A percentile compares a stretch with the other conserved stretches of the same genome.
Conservation (phyloP, 2,797 vertebrate genomes). For the Vipera latastei region DNA sequence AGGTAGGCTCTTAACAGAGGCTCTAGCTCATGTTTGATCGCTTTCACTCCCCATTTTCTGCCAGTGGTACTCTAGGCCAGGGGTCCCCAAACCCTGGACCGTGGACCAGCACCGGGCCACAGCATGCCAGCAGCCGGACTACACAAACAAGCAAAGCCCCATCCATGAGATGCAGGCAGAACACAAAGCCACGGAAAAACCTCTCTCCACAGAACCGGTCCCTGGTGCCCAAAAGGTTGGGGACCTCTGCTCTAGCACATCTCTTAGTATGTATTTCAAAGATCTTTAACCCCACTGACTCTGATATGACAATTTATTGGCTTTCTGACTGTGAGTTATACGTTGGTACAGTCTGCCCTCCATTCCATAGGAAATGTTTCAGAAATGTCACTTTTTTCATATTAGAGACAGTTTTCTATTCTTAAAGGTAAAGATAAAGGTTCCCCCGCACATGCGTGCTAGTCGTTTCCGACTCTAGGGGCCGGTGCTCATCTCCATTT, state of each 20-base stretch:
- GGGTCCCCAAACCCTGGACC: too few species aligned
- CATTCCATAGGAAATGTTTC: background rate
- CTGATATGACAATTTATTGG: background rate
- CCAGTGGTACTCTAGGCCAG: background rate
- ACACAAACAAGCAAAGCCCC: too few species aligned
- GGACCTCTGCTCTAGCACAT: background rate
- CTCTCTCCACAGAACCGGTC: too few species aligned
- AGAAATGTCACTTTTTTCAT: background rate
- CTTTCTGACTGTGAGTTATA: background rate
- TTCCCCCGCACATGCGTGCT: too few species aligned
- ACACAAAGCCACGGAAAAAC: too few species aligned
- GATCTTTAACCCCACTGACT: background rate
- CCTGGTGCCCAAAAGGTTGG: too few species aligned
- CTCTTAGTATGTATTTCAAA: background rate
- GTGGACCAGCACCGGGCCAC: too few species aligned
- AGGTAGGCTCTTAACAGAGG: background rate
- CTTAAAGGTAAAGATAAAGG: background rate
- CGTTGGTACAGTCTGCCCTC: background rate
- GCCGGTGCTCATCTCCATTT: too few species aligned
- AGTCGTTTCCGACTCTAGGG: too few species aligned
- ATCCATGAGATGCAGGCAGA: too few species aligned
- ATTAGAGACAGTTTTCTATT: background rate
- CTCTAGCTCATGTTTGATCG: background rate
- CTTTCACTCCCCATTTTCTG: background rate
- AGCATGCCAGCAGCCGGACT: too few species aligned